Evolutionary conservation across 2,888 invertebrate species (phyloP).

Genomic region (Diadromus collaris): DNA sequence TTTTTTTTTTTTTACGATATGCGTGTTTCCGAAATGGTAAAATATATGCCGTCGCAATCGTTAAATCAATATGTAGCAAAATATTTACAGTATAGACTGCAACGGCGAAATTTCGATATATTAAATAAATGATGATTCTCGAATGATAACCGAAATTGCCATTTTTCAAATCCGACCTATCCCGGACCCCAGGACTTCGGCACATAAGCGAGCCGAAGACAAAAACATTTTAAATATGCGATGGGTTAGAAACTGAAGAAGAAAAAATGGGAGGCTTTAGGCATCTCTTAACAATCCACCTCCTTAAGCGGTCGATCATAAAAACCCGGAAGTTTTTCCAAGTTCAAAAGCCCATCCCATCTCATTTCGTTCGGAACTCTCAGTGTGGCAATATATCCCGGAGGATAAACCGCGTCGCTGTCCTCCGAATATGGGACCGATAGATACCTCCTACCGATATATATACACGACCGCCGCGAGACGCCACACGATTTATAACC

Average conservation of each 20-base stretch:
- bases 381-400: constrained; percentile 20
- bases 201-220: not conserved
- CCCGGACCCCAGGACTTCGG: not conserved
- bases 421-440: constrained; percentile 56
- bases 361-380: constrained; percentile 22
- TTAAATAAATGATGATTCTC: not conserved
- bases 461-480: constrained; percentile 18
- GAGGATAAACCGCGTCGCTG: constrained; percentile 20
- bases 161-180: no score
- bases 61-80: not conserved
- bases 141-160: no score
- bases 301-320: constrained; percentile 12
- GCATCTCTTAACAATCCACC: constrained; percentile 20
- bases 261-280: not conserved
- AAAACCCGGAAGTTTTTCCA: constrained; percentile 42
- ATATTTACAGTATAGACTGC: not conserved
- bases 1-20: no score
- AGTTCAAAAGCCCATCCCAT: constrained; percentile 41
- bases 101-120: not conserved
- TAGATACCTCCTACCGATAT: constrained; percentile 33
- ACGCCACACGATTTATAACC: constrained; percentile 61
- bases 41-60: not conserved
- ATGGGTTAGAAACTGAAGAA: not conserved
- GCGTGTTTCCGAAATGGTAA: constrained; percentile 2
- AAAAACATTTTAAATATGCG: not conserved